Base-by-base conservation (phyloP, 2,113 vertebrate species). In the Prolemur simus region DNA sequence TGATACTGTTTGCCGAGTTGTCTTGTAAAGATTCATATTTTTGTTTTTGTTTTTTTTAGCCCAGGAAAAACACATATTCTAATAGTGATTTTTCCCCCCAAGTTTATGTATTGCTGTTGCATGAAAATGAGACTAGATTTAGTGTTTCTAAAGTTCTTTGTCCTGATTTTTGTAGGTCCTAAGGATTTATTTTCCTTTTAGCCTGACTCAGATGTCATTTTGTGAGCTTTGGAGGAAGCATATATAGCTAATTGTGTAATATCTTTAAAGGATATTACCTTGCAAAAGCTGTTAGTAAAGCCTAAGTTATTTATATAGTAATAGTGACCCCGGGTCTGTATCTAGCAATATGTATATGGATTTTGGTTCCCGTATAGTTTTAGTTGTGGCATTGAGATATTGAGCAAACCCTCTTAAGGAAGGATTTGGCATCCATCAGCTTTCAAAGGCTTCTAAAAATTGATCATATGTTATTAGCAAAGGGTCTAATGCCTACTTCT, bases 401-500 rank as follows among this genome's bases (percentile, higher is more conserved):
- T 56, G 93, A 96, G 37, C 93, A 97, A 39, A 85, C 60, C 90
- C 82, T 85, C 63, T 80, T 93, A 87, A 96, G 78, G 77, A 89
- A 74, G 63, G 47, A 56, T 58, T 92, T 82, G 66, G 89, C 76
- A 96, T 95, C 49, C 8, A 3, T 95, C 47, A 60, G 68, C 68
- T 73, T 96, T 95, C 73, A 87, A 4, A 94, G 87, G 69, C 92
- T 81, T 94, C 92, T 95, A 25, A 94, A 95, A 82, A 86, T 95
- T 93, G 94, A 96, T 96, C 32, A 0, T 91, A 45, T 80, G 56
- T 95, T 96, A 74, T 64, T 94, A 95, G 90, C 80, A 83, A 73
- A 95, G 89, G 60, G 54, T 92, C 91, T 84, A 94, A 71, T 93
- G 52, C 82, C 77, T 86, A 78, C 49, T 87, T 82, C 66, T 29